phyloP scores from a whole-genome alignment of 2,113 vertebrate genomes.

The Chiloscyllium plagiosum region DNA sequence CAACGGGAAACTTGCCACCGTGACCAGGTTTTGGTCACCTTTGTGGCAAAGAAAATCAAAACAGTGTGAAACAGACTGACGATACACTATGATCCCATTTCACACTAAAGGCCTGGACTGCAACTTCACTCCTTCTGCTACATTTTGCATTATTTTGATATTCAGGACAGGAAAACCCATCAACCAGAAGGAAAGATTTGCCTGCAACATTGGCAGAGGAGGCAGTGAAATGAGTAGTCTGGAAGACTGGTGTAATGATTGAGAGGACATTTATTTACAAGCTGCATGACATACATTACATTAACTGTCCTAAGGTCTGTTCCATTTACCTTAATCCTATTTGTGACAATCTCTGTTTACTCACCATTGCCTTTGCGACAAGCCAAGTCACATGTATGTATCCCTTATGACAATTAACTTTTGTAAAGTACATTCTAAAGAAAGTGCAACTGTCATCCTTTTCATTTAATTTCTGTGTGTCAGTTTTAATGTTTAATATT shows the following conservation, averaged over 20 bases:
- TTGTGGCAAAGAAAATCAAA: neutral
- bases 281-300: neutral
- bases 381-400: neutral
- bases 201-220: neutral
- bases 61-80: neutral
- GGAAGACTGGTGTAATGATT: neutral
- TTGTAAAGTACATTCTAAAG: slow-evolving; percentile 9
- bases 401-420: neutral
- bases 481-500: neutral
- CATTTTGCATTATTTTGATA: neutral
- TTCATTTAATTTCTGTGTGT: neutral
- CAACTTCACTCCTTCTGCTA: slow-evolving; percentile 6
- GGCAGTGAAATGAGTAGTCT: neutral
- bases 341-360: neutral
- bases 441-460: neutral
- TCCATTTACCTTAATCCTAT: neutral
- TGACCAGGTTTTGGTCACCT: neutral
- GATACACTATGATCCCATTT: neutral
- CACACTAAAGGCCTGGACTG: neutral
- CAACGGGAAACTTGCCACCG: neutral
- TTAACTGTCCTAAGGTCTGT: no score
- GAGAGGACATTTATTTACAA: neutral
- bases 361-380: neutral
- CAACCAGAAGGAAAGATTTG: neutral
- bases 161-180: neutral